These are phyloP conservation scores for Mactromeris polynyma DNA, from an alignment of 2,888 invertebrate genomes.

Conservation along the genomic window DNA sequence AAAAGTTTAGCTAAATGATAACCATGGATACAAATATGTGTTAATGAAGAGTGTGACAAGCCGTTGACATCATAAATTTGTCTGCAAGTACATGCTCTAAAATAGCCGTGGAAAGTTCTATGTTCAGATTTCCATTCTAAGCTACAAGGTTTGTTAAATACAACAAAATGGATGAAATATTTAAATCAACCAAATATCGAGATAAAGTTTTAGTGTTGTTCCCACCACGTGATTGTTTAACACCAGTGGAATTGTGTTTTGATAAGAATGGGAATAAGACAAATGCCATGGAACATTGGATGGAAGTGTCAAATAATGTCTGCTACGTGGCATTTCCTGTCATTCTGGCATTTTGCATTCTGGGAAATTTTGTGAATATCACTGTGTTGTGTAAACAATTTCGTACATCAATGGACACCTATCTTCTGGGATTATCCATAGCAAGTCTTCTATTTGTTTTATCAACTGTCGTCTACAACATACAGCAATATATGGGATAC, in stretches of 20 bases:
- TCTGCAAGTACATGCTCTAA: neutral
- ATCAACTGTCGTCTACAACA: conserved; percentile 74
- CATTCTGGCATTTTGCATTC: conserved; percentile 79
- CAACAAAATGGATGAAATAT: conserved; percentile 17
- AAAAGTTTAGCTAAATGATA: neutral
- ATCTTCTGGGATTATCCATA: conserved; percentile 82
- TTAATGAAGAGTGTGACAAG: neutral
- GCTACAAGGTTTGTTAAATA: neutral
- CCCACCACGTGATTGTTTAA: conserved; percentile 78
- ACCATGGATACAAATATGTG: neutral
- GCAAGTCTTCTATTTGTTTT: conserved; percentile 77
- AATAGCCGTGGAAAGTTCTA: neutral
- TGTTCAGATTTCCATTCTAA: too few species aligned
- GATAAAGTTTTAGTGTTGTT: conserved; percentile 75
- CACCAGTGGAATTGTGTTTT: conserved; percentile 75
- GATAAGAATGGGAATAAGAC: conserved; percentile 56
- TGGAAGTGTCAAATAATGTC: conserved; percentile 80
- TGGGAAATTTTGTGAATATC: conserved; percentile 83
- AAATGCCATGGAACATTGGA: conserved; percentile 73
- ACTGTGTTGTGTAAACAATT: conserved; percentile 81
- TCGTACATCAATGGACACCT: conserved; percentile 82
- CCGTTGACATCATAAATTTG: neutral
- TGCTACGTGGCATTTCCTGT: conserved; percentile 83
- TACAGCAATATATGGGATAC: conserved; percentile 83
- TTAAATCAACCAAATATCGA: conserved; percentile 42